Base-by-base conservation (phyloP, 2,888 invertebrate genomes). In the Bibio marci region DNA sequence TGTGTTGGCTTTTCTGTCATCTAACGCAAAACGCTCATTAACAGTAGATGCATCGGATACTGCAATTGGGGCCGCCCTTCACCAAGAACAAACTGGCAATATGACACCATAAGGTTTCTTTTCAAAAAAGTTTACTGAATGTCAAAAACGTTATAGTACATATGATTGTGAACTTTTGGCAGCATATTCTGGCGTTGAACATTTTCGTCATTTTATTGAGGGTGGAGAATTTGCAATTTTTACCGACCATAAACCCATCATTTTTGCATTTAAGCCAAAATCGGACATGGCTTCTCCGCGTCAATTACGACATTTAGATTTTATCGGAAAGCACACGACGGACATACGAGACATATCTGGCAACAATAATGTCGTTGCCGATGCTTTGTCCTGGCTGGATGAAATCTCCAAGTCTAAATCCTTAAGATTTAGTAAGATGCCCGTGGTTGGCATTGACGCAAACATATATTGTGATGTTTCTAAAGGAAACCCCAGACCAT, bases 111-210 rank as follows among this genome's bases (percentile, higher is more conserved):
- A 61, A 7, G 54, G 52, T 2, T 60, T 57, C 41, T 60, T 54
- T 41, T 57, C 57, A 1, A 47, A 47, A 40, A 55, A 55, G 22
- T 43, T 61, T 2, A 49, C 41, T 22, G 42, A 48, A 3, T 39
- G 55, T 0, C 52, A 62, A 43, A 40, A 37, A 15, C 54, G 53
- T 6, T 62, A 60, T 30, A 46, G 44, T n/a, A 45, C 46, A 3
- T 62, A 59, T 42, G 59, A 63, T 42, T 26, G 57, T 3, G 57
- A 61, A 45, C 49, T 63, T 0, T 45, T 57, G 4, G 59, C 57
- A 0, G 52, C 55, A 3, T 62, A 58, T 39, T 43, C 50, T 22
- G 51, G 55, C 1, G 46, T 62, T 1, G 50, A 50, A 32, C 46
- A 47, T 39, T 49, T 48, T 38, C 44, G 42, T 30, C 47, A 48